Evolutionary conservation across 2,888 invertebrate genomes (phyloP).

Genomic region (Heteromyza rotundicornis): DNA sequence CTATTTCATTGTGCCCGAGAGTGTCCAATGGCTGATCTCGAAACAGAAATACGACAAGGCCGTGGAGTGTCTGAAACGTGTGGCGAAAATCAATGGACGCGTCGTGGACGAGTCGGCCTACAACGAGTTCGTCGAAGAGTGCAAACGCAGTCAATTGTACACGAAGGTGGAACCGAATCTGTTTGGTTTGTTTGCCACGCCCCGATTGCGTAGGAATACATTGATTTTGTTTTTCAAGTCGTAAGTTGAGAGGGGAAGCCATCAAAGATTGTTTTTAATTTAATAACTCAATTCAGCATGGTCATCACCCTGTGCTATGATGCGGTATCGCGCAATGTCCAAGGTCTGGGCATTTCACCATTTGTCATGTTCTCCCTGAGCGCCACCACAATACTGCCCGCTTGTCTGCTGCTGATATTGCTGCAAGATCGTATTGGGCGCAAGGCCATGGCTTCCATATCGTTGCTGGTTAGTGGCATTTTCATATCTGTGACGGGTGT

Average conservation of each 20-base stretch:
- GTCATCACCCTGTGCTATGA: constrained; percentile 69
- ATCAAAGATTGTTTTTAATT: background rate
- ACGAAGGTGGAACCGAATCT: constrained; percentile 55
- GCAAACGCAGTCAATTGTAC: constrained; percentile 40
- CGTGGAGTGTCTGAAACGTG: constrained; percentile 63
- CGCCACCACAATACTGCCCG: constrained; percentile 67
- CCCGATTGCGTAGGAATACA: constrained; percentile 64
- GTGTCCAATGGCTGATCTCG: constrained; percentile 68
- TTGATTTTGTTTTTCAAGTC: constrained; percentile 67
- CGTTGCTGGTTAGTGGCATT: constrained; percentile 65
- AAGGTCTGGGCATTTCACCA: constrained; percentile 66
- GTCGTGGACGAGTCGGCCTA: constrained; percentile 56
- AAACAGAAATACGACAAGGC: constrained; percentile 65
- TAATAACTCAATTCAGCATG: constrained; percentile 61
- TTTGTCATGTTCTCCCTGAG: constrained; percentile 67
- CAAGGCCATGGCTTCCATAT: constrained; percentile 67
- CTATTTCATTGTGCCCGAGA: constrained; percentile 67
- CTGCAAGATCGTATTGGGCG: constrained; percentile 62
- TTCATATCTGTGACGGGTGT: constrained; percentile 65
- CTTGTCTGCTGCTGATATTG: constrained; percentile 63
- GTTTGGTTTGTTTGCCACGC: constrained; percentile 65
- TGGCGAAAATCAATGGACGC: constrained; percentile 65
- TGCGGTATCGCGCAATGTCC: constrained; percentile 67
- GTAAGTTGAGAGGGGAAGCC: constrained; percentile 56
- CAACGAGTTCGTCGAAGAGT: constrained; percentile 49